phyloP scores from a whole-genome alignment of 2,888 invertebrate species.

The Pedicia rivosa region DNA sequence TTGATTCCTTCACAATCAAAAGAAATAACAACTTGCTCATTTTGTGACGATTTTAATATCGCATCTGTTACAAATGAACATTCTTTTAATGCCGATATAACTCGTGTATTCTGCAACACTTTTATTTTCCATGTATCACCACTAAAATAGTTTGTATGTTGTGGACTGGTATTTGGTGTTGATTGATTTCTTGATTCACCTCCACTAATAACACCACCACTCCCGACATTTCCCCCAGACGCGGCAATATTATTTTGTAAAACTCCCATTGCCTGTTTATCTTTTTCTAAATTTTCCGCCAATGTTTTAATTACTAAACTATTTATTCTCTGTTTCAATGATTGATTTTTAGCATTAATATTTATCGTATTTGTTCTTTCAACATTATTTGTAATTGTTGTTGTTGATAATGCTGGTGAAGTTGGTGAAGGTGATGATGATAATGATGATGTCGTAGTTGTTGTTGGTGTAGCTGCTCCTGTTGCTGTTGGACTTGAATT shows the following conservation, averaged over 20 bases:
- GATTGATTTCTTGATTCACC: conserved; percentile 31
- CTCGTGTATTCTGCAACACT: conserved; percentile 64
- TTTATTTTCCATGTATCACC: conserved; percentile 69
- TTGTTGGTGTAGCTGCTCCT: conserved; percentile 7
- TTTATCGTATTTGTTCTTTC: neutral
- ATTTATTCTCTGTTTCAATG: conserved; percentile 75
- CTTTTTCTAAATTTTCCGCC: conserved; percentile 61
- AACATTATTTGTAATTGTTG: conserved; percentile 18
- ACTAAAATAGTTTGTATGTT: conserved; percentile 30
- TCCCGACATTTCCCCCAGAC: conserved; percentile 10
- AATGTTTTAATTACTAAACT: conserved; percentile 75
- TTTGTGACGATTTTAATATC: conserved; percentile 40
- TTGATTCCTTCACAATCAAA: conserved; percentile 91
- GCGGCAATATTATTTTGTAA: conserved; percentile 12
- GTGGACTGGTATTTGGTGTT: conserved; percentile 31
- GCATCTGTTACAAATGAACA: conserved; percentile 60
- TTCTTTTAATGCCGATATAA: conserved; percentile 64
- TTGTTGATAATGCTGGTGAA: conserved; percentile 9
- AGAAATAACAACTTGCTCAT: conserved; percentile 44
- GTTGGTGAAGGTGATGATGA: conserved; percentile 10
- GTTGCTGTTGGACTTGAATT: conserved; percentile 12
- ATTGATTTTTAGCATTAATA: conserved; percentile 39
- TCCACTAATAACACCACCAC: conserved; percentile 19
- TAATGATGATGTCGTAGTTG: conserved; percentile 8
- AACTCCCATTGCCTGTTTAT: conserved; percentile 23